Conservation (phyloP, 2,797 vertebrate species). For the Danionella dracula region DNA sequence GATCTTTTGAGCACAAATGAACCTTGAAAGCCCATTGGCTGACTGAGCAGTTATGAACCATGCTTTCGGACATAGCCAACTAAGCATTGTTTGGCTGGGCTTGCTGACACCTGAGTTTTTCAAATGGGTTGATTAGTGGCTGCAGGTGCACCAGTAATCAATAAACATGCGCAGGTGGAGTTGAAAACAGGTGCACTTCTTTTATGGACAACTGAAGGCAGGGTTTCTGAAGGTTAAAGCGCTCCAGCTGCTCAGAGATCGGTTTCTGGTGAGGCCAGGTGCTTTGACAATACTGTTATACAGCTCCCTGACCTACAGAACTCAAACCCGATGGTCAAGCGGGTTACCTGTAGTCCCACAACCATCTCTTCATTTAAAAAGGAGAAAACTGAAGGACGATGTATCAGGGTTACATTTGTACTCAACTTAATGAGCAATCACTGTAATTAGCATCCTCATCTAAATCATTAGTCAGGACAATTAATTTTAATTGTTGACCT, state of each 20-base stretch:
- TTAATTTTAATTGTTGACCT: slow-evolving; percentile 22
- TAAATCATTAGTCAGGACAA: slow-evolving; percentile 12
- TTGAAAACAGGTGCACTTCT: slow-evolving; percentile 22
- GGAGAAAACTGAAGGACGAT: neutral
- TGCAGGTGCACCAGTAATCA: slow-evolving; percentile 22
- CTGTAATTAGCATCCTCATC: slow-evolving; percentile 4
- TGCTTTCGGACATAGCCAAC: neutral
- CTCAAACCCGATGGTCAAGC: neutral
- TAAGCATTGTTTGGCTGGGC: slow-evolving; percentile 1
- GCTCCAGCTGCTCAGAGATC: slow-evolving; percentile 11
- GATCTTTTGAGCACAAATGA: neutral
- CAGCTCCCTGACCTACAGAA: neutral
- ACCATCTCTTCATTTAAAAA: no score
- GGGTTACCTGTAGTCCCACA: neutral
- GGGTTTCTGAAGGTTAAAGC: neutral
- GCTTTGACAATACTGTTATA: neutral
- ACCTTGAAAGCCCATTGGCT: neutral
- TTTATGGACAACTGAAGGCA: neutral
- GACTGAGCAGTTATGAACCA: neutral
- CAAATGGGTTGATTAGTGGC: slow-evolving; percentile 21
- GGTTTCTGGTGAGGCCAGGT: neutral
- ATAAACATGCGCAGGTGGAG: slow-evolving; percentile 26
- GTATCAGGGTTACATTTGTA: slow-evolving; percentile 7
- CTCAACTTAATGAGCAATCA: neutral
- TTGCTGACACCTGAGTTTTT: slow-evolving; percentile 28